These are phyloP conservation scores for Nemotelus pantherinus DNA, from an alignment of 2,888 invertebrate genomes.

Conservation along the genomic window DNA sequence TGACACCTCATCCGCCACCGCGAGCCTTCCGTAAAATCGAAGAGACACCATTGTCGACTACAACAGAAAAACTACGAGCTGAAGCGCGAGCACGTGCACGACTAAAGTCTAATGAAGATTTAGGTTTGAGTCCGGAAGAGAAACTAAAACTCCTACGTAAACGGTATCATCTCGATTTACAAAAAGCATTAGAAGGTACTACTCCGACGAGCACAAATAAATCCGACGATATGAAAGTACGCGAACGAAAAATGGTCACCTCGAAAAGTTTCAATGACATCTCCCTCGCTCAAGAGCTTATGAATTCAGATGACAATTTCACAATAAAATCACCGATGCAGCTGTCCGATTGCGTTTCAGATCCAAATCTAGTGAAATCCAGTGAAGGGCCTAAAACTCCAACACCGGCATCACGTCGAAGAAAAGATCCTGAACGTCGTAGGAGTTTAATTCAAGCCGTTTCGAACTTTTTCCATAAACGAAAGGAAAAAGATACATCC, in stretches of 20 bases:
- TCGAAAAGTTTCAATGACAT: slow-evolving; percentile 65
- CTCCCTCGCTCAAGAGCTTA: slow-evolving; percentile 54
- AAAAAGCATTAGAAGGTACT: slow-evolving; percentile 50
- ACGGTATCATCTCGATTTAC: slow-evolving; percentile 59
- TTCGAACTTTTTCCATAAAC: slow-evolving; percentile 83
- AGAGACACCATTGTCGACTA: slow-evolving; percentile 54
- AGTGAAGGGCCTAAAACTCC: slow-evolving; percentile 2
- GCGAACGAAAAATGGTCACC: slow-evolving; percentile 62
- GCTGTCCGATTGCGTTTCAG: slow-evolving; percentile 67
- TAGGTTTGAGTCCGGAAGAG: slow-evolving; percentile 77
- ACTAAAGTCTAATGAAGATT: slow-evolving; percentile 77
- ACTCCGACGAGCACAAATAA: slow-evolving; percentile 48
- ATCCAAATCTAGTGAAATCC: slow-evolving; percentile 68
- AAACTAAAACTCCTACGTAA: slow-evolving; percentile 68
- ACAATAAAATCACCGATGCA: slow-evolving; percentile 51
- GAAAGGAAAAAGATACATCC: slow-evolving; percentile 75
- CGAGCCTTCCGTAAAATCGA: slow-evolving; percentile 59
- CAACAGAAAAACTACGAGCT: slow-evolving; percentile 70
- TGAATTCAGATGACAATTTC: slow-evolving; percentile 54
- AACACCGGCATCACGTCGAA: slow-evolving; percentile 55
- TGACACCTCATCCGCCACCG: slow-evolving; percentile 68
- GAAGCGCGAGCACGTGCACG: slow-evolving; percentile 73
- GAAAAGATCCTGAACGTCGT: slow-evolving; percentile 75
- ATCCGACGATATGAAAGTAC: slow-evolving; percentile 55
- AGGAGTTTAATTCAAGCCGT: slow-evolving; percentile 87